Percentiles rank a stretch among this genome's conserved stretches.
Evolutionary conservation across 64 coral and sea anemone species (phyloP).

Genomic region (Astreopora myriophthalma): DNA sequence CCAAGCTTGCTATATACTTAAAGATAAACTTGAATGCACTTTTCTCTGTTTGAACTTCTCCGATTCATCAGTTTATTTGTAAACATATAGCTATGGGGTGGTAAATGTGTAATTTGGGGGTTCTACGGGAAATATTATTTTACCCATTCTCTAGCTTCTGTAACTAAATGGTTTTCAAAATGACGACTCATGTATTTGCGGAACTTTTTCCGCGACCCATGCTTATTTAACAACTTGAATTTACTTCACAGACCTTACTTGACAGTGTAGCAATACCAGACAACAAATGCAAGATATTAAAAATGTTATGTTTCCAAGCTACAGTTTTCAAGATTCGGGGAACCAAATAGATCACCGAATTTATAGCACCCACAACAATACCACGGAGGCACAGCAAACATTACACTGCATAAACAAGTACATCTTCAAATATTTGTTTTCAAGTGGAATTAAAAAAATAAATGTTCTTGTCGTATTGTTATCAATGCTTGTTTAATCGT

Average conservation of each 20-base stretch:
- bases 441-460: no score
- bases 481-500: no score
- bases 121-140: slow-evolving; percentile 58
- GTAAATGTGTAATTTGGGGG: slow-evolving; percentile 60
- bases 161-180: slow-evolving; percentile 61
- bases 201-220: slow-evolving; percentile 55
- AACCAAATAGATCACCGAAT: no score
- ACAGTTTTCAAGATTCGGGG: no score
- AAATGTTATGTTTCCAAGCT: not conserved
- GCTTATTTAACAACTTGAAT: slow-evolving; percentile 60
- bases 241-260: not conserved
- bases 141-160: slow-evolving; percentile 56
- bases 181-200: slow-evolving; percentile 52
- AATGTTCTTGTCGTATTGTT: no score
- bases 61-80: slow-evolving; percentile 54
- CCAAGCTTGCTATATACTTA: not conserved
- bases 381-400: no score
- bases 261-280: not conserved
- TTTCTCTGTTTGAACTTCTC: not conserved
- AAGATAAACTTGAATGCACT: not conserved
- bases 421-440: no score
- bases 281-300: no score
- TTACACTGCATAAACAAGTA: no score
- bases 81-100: slow-evolving; percentile 44
- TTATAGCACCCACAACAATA: no score